A percentile compares a stretch with the other conserved stretches of the same genome.
phyloP scores from a whole-genome alignment of 23 tunicate genomes.

The Trididemnum miniatum region DNA sequence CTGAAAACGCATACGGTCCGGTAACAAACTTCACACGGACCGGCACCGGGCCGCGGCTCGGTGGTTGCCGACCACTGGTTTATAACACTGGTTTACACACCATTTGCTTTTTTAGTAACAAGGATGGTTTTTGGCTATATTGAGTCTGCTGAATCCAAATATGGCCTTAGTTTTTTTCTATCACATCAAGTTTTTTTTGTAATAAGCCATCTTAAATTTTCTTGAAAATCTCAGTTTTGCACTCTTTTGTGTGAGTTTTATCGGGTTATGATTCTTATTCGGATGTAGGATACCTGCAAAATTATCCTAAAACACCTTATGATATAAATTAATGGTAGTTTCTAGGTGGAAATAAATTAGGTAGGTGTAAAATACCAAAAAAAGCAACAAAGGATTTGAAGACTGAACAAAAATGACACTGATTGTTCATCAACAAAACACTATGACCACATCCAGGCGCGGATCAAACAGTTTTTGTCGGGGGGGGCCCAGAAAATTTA shows the following conservation, averaged over 20 bases:
- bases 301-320: not conserved
- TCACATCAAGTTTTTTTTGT: constrained; percentile 6
- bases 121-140: not conserved
- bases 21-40: no score
- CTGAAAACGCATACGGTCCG: no score
- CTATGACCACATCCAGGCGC: no score
- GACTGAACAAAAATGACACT: no score
- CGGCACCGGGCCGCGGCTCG: no score
- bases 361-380: no score
- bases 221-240: not conserved
- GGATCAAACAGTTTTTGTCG: no score
- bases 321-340: not conserved
- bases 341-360: no score
- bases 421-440: no score
- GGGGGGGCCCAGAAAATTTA: no score
- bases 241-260: not conserved
- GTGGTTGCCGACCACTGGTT: no score
- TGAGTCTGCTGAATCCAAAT: constrained; percentile 6
- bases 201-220: not conserved
- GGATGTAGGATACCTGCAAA: not conserved
- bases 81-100: not conserved
- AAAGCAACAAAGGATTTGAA: no score
- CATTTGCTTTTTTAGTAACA: not conserved
- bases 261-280: not conserved
- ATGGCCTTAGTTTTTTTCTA: constrained; percentile 3